Percentiles rank a stretch among this genome's conserved stretches.
These are phyloP conservation scores for Scaptomyza reducta DNA, from an alignment of 2,888 invertebrate species.

Conservation along the genomic window DNA sequence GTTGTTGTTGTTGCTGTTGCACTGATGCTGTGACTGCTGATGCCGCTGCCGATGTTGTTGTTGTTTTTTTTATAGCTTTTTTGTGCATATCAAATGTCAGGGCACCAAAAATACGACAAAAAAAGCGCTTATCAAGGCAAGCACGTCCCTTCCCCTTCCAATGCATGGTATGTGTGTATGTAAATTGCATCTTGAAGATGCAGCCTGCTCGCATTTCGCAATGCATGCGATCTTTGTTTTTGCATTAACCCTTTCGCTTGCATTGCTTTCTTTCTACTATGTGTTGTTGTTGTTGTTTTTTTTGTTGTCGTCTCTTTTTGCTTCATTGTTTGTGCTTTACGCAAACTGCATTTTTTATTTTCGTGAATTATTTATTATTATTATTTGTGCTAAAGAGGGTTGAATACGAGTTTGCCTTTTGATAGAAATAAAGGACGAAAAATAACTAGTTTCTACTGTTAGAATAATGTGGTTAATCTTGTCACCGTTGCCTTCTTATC, in stretches of 20 bases:
- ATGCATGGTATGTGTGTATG: slow-evolving; percentile 21
- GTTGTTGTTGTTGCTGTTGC: slow-evolving; percentile 1
- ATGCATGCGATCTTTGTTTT: slow-evolving; percentile 58
- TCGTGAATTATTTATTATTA: slow-evolving; percentile 43
- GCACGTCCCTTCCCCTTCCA: slow-evolving; percentile 12
- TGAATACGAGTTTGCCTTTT: slow-evolving; percentile 67
- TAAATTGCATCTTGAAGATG: slow-evolving; percentile 75
- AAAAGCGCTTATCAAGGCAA: slow-evolving; percentile 53
- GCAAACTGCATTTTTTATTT: slow-evolving; percentile 31
- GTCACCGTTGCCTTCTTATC: slow-evolving; percentile 80
- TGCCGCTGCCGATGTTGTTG: slow-evolving; percentile 9
- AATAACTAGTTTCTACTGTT: slow-evolving; percentile 69
- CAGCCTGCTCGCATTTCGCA: slow-evolving; percentile 70
- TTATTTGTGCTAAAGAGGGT: slow-evolving; percentile 33
- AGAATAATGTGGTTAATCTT: slow-evolving; percentile 79
- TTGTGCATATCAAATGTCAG: slow-evolving; percentile 68
- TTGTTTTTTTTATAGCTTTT: slow-evolving; percentile 15
- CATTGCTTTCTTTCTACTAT: slow-evolving; percentile 23
- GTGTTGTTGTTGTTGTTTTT: slow-evolving; percentile 29
- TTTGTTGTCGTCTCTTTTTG: slow-evolving; percentile 15
- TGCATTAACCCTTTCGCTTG: slow-evolving; percentile 56
- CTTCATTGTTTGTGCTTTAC: slow-evolving; percentile 55
- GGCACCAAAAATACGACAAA: slow-evolving; percentile 49
- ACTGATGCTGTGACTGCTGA: slow-evolving; percentile 22
- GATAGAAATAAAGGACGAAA: not conserved